A percentile compares a stretch with the other conserved stretches of the same genome.
These are phyloP conservation scores for Nebria salina DNA, from an alignment of 2,888 invertebrate genomes.

Conservation along the genomic window DNA sequence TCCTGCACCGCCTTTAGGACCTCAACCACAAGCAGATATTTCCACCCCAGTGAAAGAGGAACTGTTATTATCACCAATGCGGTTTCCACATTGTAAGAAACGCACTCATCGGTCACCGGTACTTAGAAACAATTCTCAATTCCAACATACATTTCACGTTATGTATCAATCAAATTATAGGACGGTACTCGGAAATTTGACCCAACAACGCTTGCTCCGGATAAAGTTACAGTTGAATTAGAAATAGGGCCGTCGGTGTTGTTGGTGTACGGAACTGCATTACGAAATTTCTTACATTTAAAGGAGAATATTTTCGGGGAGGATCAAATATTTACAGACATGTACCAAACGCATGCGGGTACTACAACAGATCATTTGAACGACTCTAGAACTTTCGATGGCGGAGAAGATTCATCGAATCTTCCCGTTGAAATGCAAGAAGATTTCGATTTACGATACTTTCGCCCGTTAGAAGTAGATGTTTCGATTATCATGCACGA, in stretches of 20 bases:
- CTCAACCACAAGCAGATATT: conserved; percentile 89
- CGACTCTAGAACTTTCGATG: conserved; percentile 60
- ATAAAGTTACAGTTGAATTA: conserved; percentile 89
- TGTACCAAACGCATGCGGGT: conserved; percentile 70
- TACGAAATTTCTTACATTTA: conserved; percentile 88
- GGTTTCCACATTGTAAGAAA: conserved; percentile 79
- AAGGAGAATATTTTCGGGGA: conserved; percentile 98
- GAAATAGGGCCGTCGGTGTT: conserved; percentile 95
- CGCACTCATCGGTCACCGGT: conserved; percentile 57
- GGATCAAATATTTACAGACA: conserved; percentile 93
- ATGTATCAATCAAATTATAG: conserved; percentile 55
- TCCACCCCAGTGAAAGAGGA: conserved; percentile 96
- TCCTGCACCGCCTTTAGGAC: conserved; percentile 88
- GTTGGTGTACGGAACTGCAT: conserved; percentile 89
- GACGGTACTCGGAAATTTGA: conserved; percentile 83
- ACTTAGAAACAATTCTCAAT: conserved; percentile 25
- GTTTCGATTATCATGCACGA: conserved; percentile 95
- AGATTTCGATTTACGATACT: conserved; percentile 85
- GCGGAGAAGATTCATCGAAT: conserved; percentile 68
- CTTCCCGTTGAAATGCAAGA: conserved; percentile 83
- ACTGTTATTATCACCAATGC: conserved; percentile 88
- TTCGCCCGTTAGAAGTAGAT: conserved; percentile 89
- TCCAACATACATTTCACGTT: neutral
- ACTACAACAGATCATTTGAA: conserved; percentile 50
- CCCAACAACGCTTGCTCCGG: conserved; percentile 84